Conservation (phyloP, 2,113 vertebrate genomes). For the Anhinga anhinga region DNA sequence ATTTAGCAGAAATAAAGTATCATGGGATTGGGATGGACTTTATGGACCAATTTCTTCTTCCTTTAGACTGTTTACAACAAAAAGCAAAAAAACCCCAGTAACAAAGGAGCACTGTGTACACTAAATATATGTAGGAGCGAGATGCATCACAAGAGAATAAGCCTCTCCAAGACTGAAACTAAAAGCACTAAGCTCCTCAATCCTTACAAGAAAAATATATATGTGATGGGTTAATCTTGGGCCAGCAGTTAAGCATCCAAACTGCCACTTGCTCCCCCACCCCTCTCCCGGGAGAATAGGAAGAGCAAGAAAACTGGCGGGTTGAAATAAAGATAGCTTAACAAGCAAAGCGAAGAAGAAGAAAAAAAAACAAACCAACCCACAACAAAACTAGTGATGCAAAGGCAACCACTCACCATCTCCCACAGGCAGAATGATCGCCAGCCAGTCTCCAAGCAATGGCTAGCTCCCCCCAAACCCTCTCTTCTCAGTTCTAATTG, state of each 20-base stretch:
- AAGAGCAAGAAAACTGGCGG: neutral
- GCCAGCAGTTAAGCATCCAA: neutral
- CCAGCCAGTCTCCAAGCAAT: neutral
- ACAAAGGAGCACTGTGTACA: neutral
- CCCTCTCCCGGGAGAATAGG: neutral
- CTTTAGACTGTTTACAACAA: neutral
- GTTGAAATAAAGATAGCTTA: neutral
- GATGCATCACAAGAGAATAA: neutral
- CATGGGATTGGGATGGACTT: neutral
- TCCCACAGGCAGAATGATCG: neutral
- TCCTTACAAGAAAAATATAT: neutral
- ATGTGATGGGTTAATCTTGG: neutral
- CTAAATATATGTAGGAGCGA: neutral
- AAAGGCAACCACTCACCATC: neutral
- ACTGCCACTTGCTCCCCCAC: neutral
- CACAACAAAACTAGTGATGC: neutral
- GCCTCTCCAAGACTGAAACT: neutral
- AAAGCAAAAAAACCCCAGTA: neutral
- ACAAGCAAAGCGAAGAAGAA: neutral
- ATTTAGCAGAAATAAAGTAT: neutral
- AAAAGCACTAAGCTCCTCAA: neutral
- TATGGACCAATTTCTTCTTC: neutral
- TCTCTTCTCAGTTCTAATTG: neutral
- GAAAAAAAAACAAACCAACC: neutral
- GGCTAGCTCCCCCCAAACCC: fast-evolving